phyloP scores from a whole-genome alignment of 1,140 invertebrate species.

The Aplysia californica region DNA sequence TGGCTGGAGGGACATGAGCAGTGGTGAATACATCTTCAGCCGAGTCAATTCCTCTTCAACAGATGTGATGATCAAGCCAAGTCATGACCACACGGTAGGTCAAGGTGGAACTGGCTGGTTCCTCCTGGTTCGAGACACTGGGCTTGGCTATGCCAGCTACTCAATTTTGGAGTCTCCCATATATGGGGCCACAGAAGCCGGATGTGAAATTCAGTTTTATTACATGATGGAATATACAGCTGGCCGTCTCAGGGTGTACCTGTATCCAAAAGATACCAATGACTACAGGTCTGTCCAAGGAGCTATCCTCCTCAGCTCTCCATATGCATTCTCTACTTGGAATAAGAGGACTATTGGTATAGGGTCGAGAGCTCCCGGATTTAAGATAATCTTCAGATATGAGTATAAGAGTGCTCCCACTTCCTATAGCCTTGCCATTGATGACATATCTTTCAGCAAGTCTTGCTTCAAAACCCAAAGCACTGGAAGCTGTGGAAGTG shows the following conservation, averaged over 20 bases:
- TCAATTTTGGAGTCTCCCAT: slow-evolving; percentile 41
- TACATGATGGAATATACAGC: not conserved
- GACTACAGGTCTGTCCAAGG: not conserved
- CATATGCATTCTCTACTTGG: not conserved
- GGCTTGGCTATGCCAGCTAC: slow-evolving; percentile 42
- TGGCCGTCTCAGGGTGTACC: not conserved
- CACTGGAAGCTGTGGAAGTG: too few species aligned
- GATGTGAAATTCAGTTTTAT: slow-evolving; percentile 41
- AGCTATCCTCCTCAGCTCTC: not conserved
- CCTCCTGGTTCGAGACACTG: slow-evolving; percentile 54
- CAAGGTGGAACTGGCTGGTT: slow-evolving; percentile 45
- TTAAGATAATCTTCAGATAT: slow-evolving; percentile 21
- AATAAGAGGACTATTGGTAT: slow-evolving; percentile 3
- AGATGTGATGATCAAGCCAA: slow-evolving; percentile 42
- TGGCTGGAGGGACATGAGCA: slow-evolving; percentile 55
- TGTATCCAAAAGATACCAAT: slow-evolving; percentile 11
- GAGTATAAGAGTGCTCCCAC: not conserved
- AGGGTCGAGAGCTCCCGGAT: slow-evolving; percentile 14
- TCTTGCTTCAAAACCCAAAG: too few species aligned
- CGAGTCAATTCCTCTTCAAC: slow-evolving; percentile 51
- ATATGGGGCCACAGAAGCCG: slow-evolving; percentile 23
- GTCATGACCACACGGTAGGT: slow-evolving; percentile 54
- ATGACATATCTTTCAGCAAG: slow-evolving; percentile 75
- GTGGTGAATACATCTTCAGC: slow-evolving; percentile 54
- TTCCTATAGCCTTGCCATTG: slow-evolving; percentile 79